Evolutionary conservation across 1,140 invertebrate species (phyloP).

Genomic region (Ceratitis capitata): DNA sequence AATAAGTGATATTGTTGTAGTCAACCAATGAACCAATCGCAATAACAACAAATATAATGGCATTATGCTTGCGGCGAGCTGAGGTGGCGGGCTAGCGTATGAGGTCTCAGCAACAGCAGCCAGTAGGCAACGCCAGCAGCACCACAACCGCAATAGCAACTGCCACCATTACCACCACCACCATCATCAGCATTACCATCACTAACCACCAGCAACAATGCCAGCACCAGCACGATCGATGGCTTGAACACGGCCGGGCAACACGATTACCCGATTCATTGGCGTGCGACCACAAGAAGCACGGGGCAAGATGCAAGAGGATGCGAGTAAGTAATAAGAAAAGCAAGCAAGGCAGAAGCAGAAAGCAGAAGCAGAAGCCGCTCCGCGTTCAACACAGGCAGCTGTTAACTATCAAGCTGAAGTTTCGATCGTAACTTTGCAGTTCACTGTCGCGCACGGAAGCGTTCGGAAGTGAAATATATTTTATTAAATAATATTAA

Average conservation of each 20-base stretch:
- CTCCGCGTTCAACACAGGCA: slow-evolving; percentile 56
- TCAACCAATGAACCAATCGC: slow-evolving; percentile 7
- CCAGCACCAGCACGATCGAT: background rate
- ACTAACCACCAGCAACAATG: background rate
- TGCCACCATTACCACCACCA: background rate
- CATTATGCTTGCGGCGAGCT: background rate
- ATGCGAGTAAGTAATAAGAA: slow-evolving; percentile 15
- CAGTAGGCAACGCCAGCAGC: slow-evolving; percentile 23
- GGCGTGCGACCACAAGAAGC: background rate
- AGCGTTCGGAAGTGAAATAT: slow-evolving; percentile 66
- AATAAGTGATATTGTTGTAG: background rate
- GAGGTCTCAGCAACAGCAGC: background rate
- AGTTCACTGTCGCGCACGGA: slow-evolving; percentile 65
- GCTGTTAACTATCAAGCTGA: slow-evolving; percentile 64
- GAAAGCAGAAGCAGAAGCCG: slow-evolving; percentile 52
- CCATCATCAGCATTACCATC: background rate
- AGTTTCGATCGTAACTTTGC: slow-evolving; percentile 66
- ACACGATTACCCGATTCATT: background rate
- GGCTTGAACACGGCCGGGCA: background rate
- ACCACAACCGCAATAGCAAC: slow-evolving; percentile 2
- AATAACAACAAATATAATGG: background rate
- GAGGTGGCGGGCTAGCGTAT: background rate
- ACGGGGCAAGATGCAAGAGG: background rate
- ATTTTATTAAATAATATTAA: slow-evolving; percentile 60
- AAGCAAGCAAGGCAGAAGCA: slow-evolving; percentile 31